phyloP scores from a whole-genome alignment of 2,888 invertebrate genomes.

The Aleiodes testaceus region DNA sequence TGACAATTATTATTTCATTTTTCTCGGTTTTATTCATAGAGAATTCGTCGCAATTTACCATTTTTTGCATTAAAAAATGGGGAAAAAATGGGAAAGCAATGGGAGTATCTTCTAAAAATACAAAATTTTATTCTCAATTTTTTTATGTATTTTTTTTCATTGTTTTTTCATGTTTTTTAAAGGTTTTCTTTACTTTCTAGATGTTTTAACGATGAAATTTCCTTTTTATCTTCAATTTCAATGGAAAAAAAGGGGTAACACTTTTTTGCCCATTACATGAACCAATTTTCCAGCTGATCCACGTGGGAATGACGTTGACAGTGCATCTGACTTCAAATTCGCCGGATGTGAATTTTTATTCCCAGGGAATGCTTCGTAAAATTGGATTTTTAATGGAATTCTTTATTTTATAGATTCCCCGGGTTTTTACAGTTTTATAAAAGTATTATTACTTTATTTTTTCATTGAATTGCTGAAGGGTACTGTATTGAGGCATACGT shows the following conservation, averaged over 20 bases:
- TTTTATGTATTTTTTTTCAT: no score
- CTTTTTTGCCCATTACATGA: background rate
- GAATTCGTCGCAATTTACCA: no score
- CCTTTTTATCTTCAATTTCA: background rate
- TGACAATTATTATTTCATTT: no score
- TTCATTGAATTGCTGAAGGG: slow-evolving; percentile 35
- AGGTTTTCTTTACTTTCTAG: background rate
- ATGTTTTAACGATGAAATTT: background rate
- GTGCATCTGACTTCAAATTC: no score
- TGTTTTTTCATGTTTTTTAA: no score
- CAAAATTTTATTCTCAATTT: no score
- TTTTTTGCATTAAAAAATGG: no score
- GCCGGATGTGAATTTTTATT: background rate
- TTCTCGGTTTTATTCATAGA: no score
- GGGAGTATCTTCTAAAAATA: no score
- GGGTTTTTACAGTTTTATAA: background rate
- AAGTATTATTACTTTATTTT: background rate
- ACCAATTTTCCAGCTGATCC: background rate
- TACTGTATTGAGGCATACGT: slow-evolving; percentile 50
- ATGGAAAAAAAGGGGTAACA: background rate
- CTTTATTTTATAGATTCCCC: background rate
- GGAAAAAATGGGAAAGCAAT: background rate
- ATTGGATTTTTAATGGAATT: slow-evolving; percentile 23
- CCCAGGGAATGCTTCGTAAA: background rate
- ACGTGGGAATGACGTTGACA: slow-evolving; percentile 18